Evolutionary conservation across 2,113 vertebrate species (phyloP).

Genomic region (Megatriorchis doriae): DNA sequence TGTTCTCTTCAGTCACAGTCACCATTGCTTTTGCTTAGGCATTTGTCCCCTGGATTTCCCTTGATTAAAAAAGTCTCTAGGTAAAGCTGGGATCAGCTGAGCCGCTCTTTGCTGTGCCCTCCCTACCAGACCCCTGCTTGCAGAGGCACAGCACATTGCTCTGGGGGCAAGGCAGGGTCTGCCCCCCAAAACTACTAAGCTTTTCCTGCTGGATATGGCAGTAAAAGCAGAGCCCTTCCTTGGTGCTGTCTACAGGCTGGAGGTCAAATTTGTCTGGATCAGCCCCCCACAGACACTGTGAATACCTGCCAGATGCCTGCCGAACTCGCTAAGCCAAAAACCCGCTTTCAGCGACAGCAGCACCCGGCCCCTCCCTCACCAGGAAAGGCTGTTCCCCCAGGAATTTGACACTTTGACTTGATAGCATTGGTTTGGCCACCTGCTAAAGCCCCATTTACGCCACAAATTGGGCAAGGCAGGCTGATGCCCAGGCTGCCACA

Average conservation of each 20-base stretch:
- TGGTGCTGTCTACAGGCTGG: not conserved
- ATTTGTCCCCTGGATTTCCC: not conserved
- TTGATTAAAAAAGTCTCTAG: not conserved
- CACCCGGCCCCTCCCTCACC: not conserved
- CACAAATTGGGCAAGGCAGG: not conserved
- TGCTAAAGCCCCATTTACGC: not conserved
- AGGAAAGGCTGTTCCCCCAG: not conserved
- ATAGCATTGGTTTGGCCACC: not conserved
- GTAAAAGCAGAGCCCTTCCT: not conserved
- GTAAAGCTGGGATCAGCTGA: not conserved
- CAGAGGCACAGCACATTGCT: accelerated
- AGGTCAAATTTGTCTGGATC: not conserved
- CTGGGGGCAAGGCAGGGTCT: not conserved
- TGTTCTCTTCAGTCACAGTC: not conserved
- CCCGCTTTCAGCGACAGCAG: not conserved
- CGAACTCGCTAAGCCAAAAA: not conserved
- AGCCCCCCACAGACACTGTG: not conserved
- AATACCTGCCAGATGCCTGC: not conserved
- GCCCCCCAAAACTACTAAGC: not conserved
- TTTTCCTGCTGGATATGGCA: not conserved
- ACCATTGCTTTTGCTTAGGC: not conserved
- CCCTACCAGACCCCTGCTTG: not conserved
- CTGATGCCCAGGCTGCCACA: not conserved
- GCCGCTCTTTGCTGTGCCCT: not conserved
- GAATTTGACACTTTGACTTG: not conserved